Conservation (phyloP, 2,113 vertebrate species). For the mouse (Mus musculus) region DNA sequence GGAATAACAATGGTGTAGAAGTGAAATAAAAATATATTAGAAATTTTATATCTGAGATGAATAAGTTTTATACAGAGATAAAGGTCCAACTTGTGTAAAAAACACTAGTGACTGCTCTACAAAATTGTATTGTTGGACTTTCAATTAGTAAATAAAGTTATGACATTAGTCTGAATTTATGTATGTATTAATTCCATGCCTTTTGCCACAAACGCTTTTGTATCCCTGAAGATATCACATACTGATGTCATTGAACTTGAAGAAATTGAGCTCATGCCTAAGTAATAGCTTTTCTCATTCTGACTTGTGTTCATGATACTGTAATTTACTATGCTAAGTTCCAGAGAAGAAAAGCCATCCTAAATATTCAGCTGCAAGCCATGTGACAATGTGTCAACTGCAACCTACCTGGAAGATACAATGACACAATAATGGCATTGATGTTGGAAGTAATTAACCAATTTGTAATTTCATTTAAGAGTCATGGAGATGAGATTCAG, state of each 20-base stretch:
- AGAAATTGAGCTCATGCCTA: neutral
- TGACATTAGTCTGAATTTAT: neutral
- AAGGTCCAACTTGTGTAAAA: neutral
- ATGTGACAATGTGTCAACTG: neutral
- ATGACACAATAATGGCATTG: neutral
- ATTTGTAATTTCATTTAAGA: neutral
- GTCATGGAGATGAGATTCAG: too few species aligned
- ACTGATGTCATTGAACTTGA: neutral
- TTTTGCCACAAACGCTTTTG: neutral
- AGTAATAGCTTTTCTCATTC: neutral
- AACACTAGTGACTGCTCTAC: neutral
- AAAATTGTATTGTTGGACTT: neutral
- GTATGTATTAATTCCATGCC: neutral
- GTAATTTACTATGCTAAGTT: neutral
- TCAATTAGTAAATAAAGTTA: neutral
- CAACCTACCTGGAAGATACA: neutral
- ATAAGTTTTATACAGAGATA: neutral
- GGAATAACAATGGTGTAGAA: neutral
- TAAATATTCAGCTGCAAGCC: neutral
- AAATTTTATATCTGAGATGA: neutral
- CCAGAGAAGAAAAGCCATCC: neutral
- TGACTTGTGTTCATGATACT: neutral
- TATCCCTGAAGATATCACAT: neutral
- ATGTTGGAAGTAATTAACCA: neutral
- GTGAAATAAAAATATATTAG: neutral